Conservation (phyloP, 2,113 vertebrate species). For the Himantopus leucocephalus region DNA sequence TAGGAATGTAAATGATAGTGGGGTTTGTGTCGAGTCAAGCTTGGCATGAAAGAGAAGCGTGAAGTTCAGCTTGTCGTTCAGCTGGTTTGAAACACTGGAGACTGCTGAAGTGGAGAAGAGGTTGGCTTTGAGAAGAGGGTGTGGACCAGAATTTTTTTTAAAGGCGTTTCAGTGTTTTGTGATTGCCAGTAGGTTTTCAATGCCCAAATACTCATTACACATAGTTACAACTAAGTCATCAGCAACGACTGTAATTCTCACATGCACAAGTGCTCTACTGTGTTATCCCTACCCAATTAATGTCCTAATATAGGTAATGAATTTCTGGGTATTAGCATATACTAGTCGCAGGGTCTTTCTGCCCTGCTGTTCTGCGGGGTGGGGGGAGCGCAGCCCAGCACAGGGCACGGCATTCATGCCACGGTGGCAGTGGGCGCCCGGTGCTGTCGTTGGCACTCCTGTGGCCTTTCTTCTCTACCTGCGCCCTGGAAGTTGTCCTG, state of each 20-base stretch:
- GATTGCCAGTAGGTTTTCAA: not conserved
- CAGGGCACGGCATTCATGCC: not conserved
- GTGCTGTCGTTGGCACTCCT: not conserved
- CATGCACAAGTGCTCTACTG: not conserved
- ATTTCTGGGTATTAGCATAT: not conserved
- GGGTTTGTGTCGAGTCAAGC: not conserved
- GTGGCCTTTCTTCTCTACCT: not conserved
- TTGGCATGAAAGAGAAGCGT: not conserved
- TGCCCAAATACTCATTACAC: not conserved
- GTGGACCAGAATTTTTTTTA: not conserved
- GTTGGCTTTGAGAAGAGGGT: not conserved
- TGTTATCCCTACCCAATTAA: not conserved
- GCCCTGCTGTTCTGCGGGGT: accelerated
- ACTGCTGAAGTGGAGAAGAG: not conserved
- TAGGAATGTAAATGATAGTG: not conserved
- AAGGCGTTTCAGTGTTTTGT: not conserved
- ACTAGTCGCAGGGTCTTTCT: not conserved
- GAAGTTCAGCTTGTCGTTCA: not conserved
- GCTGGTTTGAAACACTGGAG: not conserved
- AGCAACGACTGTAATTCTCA: not conserved
- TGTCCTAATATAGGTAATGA: too few species aligned
- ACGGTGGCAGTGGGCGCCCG: too few species aligned
- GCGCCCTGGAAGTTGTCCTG: not conserved
- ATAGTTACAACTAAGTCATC: not conserved
- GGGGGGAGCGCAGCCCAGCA: accelerated